Base-by-base conservation (phyloP, 2,888 invertebrate species). In the Hirtodrosophila cameraria region DNA sequence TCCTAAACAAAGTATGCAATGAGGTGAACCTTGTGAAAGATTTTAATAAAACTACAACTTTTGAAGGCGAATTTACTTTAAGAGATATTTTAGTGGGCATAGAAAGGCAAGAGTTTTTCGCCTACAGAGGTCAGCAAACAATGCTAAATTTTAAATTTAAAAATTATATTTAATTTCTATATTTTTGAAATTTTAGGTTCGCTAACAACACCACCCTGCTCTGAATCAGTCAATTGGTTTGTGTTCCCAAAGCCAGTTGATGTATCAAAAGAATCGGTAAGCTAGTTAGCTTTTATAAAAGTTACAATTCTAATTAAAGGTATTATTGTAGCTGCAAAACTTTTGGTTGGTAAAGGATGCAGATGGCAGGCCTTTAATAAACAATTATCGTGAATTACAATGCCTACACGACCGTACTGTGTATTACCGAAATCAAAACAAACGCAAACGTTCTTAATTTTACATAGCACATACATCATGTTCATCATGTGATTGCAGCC, bases 191-290 rank as follows among this genome's bases (percentile, higher is more conserved):
- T 28, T 23, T 1, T 28, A 79, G 87, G 80, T 1, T 80, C 80
- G 0, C 53, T 80, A 0, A 80, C 87, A 8, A 61, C 78, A 1
- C 87, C 87, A 0, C 85, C 87, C 3, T 85, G 75, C n/a, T 11
- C 53, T 2, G 80, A 80, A 31, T 43, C 16, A 16, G 80, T 67
- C 0, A 52, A 62, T 9, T 80, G 87, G 87, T 75, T 85, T 36
- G 72, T 81, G 6, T 85, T 81, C 9, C 36, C 63, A 1, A 64
- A 54, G 0, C 60, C 82, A 1, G 13, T 87, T 11, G 70, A 78
- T 39, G 46, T 80, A 6, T 35, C 73, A 5, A 33, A 28, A 16
- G 25, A 61, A 36, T 5, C 28, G 33, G 79, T 86, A 42, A 59
- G 78, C 7, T 7, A 1, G 1, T 18, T 5, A 6, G 4, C 1